Base-by-base conservation (phyloP, 2,888 invertebrate species). In the Vandiemenella viatica region DNA sequence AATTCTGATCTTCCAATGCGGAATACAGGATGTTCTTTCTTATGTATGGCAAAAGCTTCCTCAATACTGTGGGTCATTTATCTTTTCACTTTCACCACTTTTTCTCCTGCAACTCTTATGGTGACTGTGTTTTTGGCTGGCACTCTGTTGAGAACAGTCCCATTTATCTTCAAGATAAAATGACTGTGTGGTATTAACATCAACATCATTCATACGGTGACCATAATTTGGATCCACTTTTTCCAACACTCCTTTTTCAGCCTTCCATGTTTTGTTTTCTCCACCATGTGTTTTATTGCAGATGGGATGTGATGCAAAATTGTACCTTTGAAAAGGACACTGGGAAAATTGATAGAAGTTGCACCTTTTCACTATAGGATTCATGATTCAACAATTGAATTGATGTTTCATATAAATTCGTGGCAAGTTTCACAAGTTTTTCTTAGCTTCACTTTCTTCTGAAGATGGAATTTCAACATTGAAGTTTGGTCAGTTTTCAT, bases 1-100 rank as follows among this genome's bases (percentile, higher is more conserved):
- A 53, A 48, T 43, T 48, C 48, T 21, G 48, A 50, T 48, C 18
- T 37, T 6, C 48, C 38, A 3, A 53, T 48, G 42, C 45, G 45
- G 3, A 48, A n/a, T 17, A 43, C n/a, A 5, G 53, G 41, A 43
- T 53, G 6, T 17, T 49, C 22, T 17, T 37, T n/a, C 23, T 23
- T 18, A 21, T 47, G 48, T 15, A 23, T 6, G 26, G 49, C 6
- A 18, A 40, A 2, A 32, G 38, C 47, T 13, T 37, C 46, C 44
- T 53, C 50, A 13, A 18, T 21, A 17, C 51, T 50, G 23, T 38
- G 19, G 10, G 51, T 51, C 43, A 52, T 37, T 37, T 40, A 53
- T 22, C 49, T 45, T 48, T 51, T 51, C 7, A 48, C 40, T 38
- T 44, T 47, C 21, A 41, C 42, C 15, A 43, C 22, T 49, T 45